Percentiles rank a stretch among this genome's conserved stretches.
These are phyloP conservation scores for Pachliopta kotzebuea DNA, from an alignment of 2,888 invertebrate genomes.

Conservation along the genomic window DNA sequence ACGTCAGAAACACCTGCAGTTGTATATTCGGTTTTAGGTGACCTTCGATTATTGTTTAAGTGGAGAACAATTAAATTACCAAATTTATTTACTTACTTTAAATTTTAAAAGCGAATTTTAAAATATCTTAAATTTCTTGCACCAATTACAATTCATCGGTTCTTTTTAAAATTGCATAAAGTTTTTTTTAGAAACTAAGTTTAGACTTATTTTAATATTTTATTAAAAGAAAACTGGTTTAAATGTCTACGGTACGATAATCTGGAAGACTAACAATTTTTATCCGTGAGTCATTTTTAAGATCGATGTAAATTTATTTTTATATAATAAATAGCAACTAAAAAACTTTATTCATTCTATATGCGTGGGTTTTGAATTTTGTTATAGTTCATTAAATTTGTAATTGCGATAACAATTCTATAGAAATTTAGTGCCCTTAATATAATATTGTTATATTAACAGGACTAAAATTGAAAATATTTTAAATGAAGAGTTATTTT, in stretches of 20 bases:
- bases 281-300: too few relatives aligned
- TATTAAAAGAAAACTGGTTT: not conserved
- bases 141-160: not conserved
- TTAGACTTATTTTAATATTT: not conserved
- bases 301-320: too few relatives aligned
- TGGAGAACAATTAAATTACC: conserved; percentile 1
- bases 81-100: not conserved
- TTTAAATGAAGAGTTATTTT: too few relatives aligned
- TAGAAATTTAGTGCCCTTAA: not conserved
- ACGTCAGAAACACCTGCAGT: conserved; percentile 40
- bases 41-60: conserved; percentile 31
- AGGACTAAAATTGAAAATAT: not conserved
- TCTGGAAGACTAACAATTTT: too few relatives aligned
- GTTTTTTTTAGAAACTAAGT: not conserved
- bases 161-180: not conserved
- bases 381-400: not conserved
- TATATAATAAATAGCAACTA: too few relatives aligned
- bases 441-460: not conserved
- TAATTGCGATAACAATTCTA: not conserved
- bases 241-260: not conserved
- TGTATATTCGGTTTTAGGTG: conserved; percentile 27
- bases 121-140: not conserved
- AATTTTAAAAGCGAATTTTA: not conserved
- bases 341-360: too few relatives aligned
- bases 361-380: not conserved